These are phyloP conservation scores for Halcyon senegalensis DNA, from an alignment of 2,113 vertebrate genomes.

Conservation along the genomic window DNA sequence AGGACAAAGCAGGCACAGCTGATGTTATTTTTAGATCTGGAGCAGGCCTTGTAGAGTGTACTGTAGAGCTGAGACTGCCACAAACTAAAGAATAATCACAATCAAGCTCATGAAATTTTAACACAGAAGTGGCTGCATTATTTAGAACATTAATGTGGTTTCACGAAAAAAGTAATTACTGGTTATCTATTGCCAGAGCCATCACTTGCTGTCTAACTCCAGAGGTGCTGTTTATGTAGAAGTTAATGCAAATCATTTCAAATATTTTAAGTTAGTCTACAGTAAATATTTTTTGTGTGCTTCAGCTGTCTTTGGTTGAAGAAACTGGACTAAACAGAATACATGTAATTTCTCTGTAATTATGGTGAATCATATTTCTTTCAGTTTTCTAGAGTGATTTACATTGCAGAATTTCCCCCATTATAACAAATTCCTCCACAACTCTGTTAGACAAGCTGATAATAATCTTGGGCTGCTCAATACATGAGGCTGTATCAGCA, in stretches of 20 bases:
- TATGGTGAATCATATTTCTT: not conserved
- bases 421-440: not conserved
- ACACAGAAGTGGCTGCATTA: slow-evolving; percentile 49
- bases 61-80: not conserved
- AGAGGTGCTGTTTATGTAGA: not conserved
- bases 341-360: not conserved
- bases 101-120: slow-evolving; percentile 67
- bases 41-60: not conserved
- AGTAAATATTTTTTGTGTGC: slow-evolving; percentile 22
- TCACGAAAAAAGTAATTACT: slow-evolving; percentile 58
- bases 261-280: slow-evolving; percentile 35
- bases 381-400: not conserved
- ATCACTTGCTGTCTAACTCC: slow-evolving; percentile 15
- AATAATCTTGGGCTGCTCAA: not conserved
- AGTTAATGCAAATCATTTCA: slow-evolving; percentile 7
- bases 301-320: not conserved
- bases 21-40: slow-evolving; percentile 41
- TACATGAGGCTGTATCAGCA: not conserved
- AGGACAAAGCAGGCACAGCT: not conserved
- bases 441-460: not conserved
- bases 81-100: slow-evolving; percentile 52
- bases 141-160: slow-evolving; percentile 51
- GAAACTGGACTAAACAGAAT: not conserved
- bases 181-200: slow-evolving; percentile 37
- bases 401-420: not conserved